phyloP scores from a whole-genome alignment of 2,888 invertebrate genomes.

The Aleiodes alternator region DNA sequence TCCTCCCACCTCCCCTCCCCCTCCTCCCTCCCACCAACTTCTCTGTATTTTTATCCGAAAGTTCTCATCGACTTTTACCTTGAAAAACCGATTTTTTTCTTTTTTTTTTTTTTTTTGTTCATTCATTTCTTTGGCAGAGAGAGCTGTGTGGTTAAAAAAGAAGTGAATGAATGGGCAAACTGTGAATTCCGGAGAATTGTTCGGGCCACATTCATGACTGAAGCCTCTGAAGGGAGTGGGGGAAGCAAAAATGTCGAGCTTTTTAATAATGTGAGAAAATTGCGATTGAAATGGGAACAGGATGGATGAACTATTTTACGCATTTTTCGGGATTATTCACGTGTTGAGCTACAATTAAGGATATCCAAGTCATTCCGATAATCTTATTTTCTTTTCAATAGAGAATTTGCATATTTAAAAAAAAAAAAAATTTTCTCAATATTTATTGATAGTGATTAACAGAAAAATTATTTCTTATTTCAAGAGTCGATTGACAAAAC shows the following conservation, averaged over 20 bases:
- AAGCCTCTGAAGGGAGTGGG: neutral
- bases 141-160: neutral
- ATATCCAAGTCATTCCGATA: too few relatives aligned
- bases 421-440: too few relatives aligned
- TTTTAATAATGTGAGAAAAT: conserved; percentile 7
- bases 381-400: too few relatives aligned
- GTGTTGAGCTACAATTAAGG: neutral
- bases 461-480: too few relatives aligned
- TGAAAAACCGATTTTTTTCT: neutral
- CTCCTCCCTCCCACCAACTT: too few relatives aligned
- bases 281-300: neutral
- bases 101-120: neutral
- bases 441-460: too few relatives aligned
- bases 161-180: conserved; percentile 9
- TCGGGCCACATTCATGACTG: conserved; percentile 13
- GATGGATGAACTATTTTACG: too few relatives aligned
- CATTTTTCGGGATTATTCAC: too few relatives aligned
- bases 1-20: too few relatives aligned
- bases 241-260: neutral
- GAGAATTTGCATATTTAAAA: too few relatives aligned
- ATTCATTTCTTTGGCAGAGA: neutral
- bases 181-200: conserved; percentile 11
- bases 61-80: conserved; percentile 21
- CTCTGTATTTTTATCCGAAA: neutral
- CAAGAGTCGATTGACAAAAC: too few relatives aligned